A percentile compares a stretch with the other conserved stretches of the same genome.
phyloP scores from a whole-genome alignment of 2,113 vertebrate genomes.

The Neogobius melanostomus region DNA sequence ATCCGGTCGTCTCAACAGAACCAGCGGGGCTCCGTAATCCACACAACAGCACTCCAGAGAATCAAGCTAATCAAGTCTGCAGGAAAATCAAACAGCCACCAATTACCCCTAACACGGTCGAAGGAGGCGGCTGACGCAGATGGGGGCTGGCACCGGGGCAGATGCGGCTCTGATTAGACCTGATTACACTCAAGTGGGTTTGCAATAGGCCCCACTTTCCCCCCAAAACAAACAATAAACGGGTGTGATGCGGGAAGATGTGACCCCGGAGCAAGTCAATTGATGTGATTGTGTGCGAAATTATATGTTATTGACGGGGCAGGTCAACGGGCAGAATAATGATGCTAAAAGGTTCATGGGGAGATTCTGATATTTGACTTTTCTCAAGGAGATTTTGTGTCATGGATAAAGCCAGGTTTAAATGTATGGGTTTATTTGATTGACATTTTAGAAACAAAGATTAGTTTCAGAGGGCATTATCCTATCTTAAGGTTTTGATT shows the following conservation, averaged over 20 bases:
- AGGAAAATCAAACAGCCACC: conserved; percentile 47
- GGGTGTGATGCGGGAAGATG: neutral
- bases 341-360: too few relatives aligned
- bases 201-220: neutral
- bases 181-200: conserved; percentile 35
- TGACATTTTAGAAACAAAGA: too few relatives aligned
- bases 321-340: neutral
- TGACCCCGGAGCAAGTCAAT: neutral
- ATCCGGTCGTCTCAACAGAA: conserved; percentile 53
- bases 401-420: too few relatives aligned
- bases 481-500: too few relatives aligned
- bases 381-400: too few relatives aligned
- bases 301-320: neutral
- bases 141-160: conserved; percentile 9
- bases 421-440: too few relatives aligned
- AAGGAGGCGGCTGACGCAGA: conserved; percentile 37
- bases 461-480: too few relatives aligned
- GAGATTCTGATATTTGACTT: too few relatives aligned
- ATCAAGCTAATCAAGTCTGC: conserved; percentile 62
- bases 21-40: conserved; percentile 43
- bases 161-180: conserved; percentile 42
- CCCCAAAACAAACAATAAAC: neutral
- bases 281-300: neutral
- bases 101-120: conserved; percentile 59
- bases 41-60: conserved; percentile 48